phyloP scores from a whole-genome alignment of 2,888 invertebrate species.

The Spodoptera exigua region DNA sequence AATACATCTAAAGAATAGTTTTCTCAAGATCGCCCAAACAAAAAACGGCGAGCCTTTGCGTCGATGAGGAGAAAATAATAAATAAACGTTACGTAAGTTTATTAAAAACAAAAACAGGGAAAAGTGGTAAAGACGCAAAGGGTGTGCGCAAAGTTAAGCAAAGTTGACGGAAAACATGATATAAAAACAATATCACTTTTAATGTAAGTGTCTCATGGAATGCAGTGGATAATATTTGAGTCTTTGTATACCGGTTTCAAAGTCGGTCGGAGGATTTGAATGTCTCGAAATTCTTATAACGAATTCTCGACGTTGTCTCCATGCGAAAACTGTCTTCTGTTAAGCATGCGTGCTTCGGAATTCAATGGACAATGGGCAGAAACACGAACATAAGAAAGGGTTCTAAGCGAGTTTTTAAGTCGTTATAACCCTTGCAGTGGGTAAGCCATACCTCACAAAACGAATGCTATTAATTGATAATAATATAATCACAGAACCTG shows the following conservation, averaged over 20 bases:
- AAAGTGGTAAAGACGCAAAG: too few relatives aligned
- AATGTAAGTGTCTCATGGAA: slow-evolving; percentile 28
- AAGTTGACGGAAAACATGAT: neutral
- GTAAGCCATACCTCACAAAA: slow-evolving; percentile 12
- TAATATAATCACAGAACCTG: slow-evolving; percentile 29
- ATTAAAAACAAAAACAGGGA: too few relatives aligned
- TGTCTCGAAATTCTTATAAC: slow-evolving; percentile 50
- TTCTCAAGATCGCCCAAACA: too few relatives aligned
- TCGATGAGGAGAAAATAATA: too few relatives aligned
- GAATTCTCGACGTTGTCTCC: slow-evolving; percentile 36
- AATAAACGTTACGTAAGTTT: too few relatives aligned
- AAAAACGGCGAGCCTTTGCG: too few relatives aligned
- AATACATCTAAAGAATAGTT: too few relatives aligned
- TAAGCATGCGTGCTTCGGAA: slow-evolving; percentile 5
- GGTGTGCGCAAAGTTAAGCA: too few relatives aligned
- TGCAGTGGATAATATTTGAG: slow-evolving; percentile 40
- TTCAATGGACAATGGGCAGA: slow-evolving; percentile 16
- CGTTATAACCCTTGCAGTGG: neutral
- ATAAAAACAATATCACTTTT: slow-evolving; percentile 11
- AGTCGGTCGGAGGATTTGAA: slow-evolving; percentile 45
- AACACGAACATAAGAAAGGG: slow-evolving; percentile 2
- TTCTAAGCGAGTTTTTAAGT: neutral
- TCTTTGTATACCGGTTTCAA: slow-evolving; percentile 50
- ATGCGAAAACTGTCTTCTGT: slow-evolving; percentile 40
- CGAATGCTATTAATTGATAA: slow-evolving; percentile 34